Base-by-base conservation (phyloP, 2,888 invertebrate genomes). In the Vanessa cardui region DNA sequence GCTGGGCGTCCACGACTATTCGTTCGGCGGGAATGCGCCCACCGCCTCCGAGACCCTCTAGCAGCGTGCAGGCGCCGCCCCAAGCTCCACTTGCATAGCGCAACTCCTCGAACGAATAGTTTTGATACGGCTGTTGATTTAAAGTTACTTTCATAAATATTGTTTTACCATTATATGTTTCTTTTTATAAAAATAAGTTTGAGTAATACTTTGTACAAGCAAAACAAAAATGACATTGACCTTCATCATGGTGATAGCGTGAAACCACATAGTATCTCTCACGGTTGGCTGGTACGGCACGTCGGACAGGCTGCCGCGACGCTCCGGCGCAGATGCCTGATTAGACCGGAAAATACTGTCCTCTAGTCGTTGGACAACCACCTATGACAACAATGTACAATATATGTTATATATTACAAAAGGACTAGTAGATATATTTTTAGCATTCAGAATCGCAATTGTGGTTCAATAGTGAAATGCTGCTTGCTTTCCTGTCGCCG, bases 241-340 rank as follows among this genome's bases (percentile, higher is more conserved):
- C 94, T 97, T 97, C 98, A 99, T 99, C 86, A 98, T 97, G 16
- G 97, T 97, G 74, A 99, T 98, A 39, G 98, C 96, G 88, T 98
- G 97, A 89, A 98, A 99, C 81, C 97, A 95, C 96, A 97, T 97
- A 86, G 96, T 97, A 79, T 99, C 98, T 79, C 96, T 96, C 60
- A 97, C 94, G 0, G 98, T 97, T 0, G 97, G 95, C 85, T 98
- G 97, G 88, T 98, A 99, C 0, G 96, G 94, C 18, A 94, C 93
- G 76, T 96, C 95, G 21, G 96, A 92, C 6, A 95, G 90, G 9
- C 95, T 95, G 58, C 75, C 73, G 9, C 73, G 78, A 20, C 78
- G 78, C 12, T 69, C 96, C 94, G 76, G 58, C 94, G 95, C 94
- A 94, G n/a, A 94, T 90, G 84, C 94, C 77, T 72, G 94, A 88